Evolutionary conservation across 2,797 vertebrate genomes (phyloP).

Genomic region (Cottoperca gobio): DNA sequence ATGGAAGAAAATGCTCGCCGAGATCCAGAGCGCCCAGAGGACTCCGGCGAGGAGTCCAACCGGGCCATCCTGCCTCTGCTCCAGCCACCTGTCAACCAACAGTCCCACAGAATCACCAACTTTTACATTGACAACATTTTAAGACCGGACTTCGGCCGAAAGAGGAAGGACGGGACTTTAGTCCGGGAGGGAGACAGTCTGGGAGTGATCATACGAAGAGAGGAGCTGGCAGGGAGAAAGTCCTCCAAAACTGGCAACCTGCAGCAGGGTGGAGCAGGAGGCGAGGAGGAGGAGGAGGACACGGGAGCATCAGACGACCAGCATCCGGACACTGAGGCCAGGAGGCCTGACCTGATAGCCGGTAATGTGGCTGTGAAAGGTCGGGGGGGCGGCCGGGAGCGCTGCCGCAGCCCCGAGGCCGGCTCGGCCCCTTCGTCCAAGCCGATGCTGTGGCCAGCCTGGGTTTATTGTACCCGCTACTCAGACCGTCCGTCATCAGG

Average conservation of each 20-base stretch:
- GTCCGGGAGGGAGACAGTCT: slow-evolving; percentile 69
- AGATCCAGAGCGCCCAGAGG: slow-evolving; percentile 68
- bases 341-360: slow-evolving; percentile 75
- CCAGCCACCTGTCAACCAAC: slow-evolving; percentile 87
- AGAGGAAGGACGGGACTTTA: slow-evolving; percentile 83
- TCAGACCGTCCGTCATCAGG: slow-evolving; percentile 97
- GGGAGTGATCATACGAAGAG: slow-evolving; percentile 56
- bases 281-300: slow-evolving; percentile 69
- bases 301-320: slow-evolving; percentile 75
- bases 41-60: slow-evolving; percentile 82
- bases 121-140: slow-evolving; percentile 97
- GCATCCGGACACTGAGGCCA: slow-evolving; percentile 66
- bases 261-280: slow-evolving; percentile 54
- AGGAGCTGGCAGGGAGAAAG: slow-evolving; percentile 55
- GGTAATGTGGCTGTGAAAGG: slow-evolving; percentile 74
- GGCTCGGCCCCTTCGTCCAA: slow-evolving; percentile 80
- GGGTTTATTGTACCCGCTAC: slow-evolving; percentile 98
- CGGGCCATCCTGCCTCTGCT: slow-evolving; percentile 82
- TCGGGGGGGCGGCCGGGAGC: slow-evolving; percentile 78
- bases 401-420: slow-evolving; percentile 88
- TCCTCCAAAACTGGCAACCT: slow-evolving; percentile 55
- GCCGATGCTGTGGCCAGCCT: slow-evolving; percentile 95
- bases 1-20: slow-evolving; percentile 89
- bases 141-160: slow-evolving; percentile 92
- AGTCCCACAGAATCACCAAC: slow-evolving; percentile 91